Percentiles rank a stretch among this genome's conserved stretches.
phyloP scores from a whole-genome alignment of 2,888 invertebrate species.

The Andrena fulva region DNA sequence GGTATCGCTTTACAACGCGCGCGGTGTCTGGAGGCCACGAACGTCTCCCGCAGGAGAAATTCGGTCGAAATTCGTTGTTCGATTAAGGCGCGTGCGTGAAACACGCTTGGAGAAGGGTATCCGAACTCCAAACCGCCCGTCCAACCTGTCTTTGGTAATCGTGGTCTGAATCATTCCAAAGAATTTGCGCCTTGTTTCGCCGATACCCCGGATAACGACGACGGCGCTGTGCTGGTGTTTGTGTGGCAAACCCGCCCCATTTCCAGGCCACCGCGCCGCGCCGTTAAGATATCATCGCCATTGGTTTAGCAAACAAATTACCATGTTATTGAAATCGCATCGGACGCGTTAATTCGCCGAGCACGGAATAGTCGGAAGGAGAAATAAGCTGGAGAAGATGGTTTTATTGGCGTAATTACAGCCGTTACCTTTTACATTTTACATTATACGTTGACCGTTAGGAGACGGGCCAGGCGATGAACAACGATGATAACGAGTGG shows the following conservation, averaged over 20 bases:
- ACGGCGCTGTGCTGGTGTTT: neutral
- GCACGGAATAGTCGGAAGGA: too few relatives aligned
- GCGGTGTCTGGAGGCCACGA: conserved; percentile 1
- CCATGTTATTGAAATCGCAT: too few relatives aligned
- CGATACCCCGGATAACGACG: neutral
- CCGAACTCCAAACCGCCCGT: conserved; percentile 6
- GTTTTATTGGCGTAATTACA: neutral
- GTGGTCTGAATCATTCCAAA: conserved; percentile 39
- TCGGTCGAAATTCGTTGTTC: conserved; percentile 26
- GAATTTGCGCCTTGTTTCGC: conserved; percentile 21
- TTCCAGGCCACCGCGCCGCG: neutral
- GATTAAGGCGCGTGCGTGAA: neutral
- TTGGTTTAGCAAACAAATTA: neutral
- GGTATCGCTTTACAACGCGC: conserved; percentile 57
- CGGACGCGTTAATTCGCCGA: too few relatives aligned
- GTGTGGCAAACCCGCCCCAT: neutral
- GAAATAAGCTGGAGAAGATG: neutral
- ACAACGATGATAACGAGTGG: conserved; percentile 34
- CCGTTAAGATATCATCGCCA: neutral
- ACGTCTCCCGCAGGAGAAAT: conserved; percentile 30
- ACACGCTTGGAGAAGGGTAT: conserved; percentile 2
- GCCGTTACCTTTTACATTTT: neutral
- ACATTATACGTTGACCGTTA: neutral
- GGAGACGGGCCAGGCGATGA: conserved; percentile 22
- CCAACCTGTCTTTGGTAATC: conserved; percentile 38